These are phyloP conservation scores for Musca domestica DNA, from an alignment of 1,140 invertebrate species.

Conservation along the genomic window DNA sequence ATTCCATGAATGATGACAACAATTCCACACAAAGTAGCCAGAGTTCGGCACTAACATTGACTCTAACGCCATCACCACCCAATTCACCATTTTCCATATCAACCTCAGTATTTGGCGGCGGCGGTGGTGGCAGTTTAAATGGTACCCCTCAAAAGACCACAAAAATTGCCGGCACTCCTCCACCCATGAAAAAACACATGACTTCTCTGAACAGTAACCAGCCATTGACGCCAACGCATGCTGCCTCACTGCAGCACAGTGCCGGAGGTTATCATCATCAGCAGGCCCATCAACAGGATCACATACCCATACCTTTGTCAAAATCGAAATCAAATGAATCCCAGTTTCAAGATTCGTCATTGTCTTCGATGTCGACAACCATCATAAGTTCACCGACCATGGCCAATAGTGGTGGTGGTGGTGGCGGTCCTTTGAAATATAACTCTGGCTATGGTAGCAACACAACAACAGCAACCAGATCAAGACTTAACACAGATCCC, in stretches of 20 bases:
- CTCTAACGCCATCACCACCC: constrained; percentile 50
- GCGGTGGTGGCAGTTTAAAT: constrained; percentile 35
- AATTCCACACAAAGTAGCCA: constrained; percentile 26
- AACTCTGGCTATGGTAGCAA: constrained; percentile 10
- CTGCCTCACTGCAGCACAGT: not conserved
- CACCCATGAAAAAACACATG: constrained; percentile 71
- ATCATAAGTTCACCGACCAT: not conserved
- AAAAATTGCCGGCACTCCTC: constrained; percentile 62
- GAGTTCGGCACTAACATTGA: constrained; percentile 40
- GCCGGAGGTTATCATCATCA: not conserved
- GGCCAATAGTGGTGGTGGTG: not conserved
- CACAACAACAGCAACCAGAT: constrained; percentile 53
- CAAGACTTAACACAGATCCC: constrained; percentile 70
- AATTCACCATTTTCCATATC: constrained; percentile 44
- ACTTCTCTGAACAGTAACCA: constrained; percentile 54
- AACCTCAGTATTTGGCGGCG: constrained; percentile 54
- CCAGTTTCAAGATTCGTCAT: constrained; percentile 61
- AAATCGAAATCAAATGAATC: constrained; percentile 93
- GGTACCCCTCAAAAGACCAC: constrained; percentile 40
- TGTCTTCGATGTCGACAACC: constrained; percentile 9
- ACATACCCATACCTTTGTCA: constrained; percentile 61
- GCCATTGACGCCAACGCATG: constrained; percentile 34
- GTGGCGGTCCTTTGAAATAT: not conserved
- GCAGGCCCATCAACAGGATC: constrained; percentile 6
- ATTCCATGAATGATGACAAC: constrained; percentile 29